Percentiles rank a stretch among this genome's conserved stretches.
These are phyloP conservation scores for Orchestes rusci DNA, from an alignment of 2,888 invertebrate species.

Conservation along the genomic window DNA sequence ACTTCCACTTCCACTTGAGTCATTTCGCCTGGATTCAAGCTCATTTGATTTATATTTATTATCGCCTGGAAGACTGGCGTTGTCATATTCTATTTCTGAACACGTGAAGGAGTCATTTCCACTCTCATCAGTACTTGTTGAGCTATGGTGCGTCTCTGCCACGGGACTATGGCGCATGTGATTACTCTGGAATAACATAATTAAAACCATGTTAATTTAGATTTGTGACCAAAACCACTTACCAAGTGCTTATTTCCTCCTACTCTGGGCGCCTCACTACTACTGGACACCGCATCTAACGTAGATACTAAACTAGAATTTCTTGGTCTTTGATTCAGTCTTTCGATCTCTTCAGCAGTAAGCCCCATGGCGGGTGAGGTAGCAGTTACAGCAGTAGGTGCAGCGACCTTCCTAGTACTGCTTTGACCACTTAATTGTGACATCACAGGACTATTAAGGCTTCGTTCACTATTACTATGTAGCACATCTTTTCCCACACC, in stretches of 20 bases:
- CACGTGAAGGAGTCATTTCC: conserved; percentile 96
- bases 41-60: conserved; percentile 56
- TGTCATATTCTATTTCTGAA: conserved; percentile 95
- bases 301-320: conserved; percentile 89
- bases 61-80: conserved; percentile 76
- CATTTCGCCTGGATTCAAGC: conserved; percentile 36
- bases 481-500: conserved; percentile 76
- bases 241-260: conserved; percentile 58
- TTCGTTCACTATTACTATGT: conserved; percentile 86
- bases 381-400: conserved; percentile 61
- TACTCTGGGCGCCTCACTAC: conserved; percentile 70
- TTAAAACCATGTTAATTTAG: not conserved
- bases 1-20: conserved; percentile 42
- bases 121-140: conserved; percentile 86
- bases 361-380: conserved; percentile 72
- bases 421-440: conserved; percentile 84
- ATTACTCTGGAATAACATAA: conserved; percentile 16
- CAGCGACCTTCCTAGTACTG: conserved; percentile 60
- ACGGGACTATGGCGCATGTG: conserved; percentile 50
- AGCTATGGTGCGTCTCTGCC: conserved; percentile 65
- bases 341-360: conserved; percentile 88
- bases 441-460: conserved; percentile 88
- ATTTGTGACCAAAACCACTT: conserved; percentile 10
- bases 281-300: conserved; percentile 88
- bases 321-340: conserved; percentile 66